Conservation (phyloP, 2,888 invertebrate species). For the Agrochola lychnidis region DNA sequence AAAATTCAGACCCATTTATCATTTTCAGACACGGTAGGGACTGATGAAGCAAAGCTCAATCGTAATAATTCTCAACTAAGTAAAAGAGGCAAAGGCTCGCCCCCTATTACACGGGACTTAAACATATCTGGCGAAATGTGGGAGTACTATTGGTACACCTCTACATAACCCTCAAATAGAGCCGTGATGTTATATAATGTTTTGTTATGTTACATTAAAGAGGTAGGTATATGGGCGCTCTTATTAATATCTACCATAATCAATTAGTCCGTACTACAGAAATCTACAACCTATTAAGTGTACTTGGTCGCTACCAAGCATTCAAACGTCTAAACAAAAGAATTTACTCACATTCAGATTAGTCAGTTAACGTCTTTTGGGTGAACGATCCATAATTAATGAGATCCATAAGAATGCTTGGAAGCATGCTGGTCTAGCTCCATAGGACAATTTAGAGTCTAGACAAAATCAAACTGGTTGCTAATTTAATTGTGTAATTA, state of each 20-base stretch:
- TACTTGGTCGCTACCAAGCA: background rate
- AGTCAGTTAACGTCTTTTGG: too few relatives aligned
- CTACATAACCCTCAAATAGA: background rate
- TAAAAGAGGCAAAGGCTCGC: background rate
- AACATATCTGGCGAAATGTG: background rate
- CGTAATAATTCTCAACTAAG: background rate
- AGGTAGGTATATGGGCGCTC: background rate
- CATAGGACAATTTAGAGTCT: too few relatives aligned
- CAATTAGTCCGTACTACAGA: background rate
- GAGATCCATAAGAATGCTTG: too few relatives aligned
- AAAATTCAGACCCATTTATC: conserved; percentile 27
- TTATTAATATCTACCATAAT: background rate
- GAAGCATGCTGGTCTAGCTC: too few relatives aligned
- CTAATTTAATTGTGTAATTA: too few relatives aligned
- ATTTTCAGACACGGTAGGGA: conserved; percentile 1
- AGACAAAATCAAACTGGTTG: too few relatives aligned
- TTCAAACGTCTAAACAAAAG: background rate
- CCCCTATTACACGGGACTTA: background rate
- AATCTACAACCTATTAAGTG: background rate
- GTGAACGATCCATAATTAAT: background rate
- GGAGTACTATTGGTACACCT: background rate
- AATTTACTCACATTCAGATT: background rate
- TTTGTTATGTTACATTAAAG: background rate
- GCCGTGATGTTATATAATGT: background rate
- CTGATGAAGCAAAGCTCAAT: background rate